A percentile compares a stretch with the other conserved stretches of the same genome.
phyloP scores from a whole-genome alignment of 2,113 vertebrate genomes.

The Dromas ardeola region DNA sequence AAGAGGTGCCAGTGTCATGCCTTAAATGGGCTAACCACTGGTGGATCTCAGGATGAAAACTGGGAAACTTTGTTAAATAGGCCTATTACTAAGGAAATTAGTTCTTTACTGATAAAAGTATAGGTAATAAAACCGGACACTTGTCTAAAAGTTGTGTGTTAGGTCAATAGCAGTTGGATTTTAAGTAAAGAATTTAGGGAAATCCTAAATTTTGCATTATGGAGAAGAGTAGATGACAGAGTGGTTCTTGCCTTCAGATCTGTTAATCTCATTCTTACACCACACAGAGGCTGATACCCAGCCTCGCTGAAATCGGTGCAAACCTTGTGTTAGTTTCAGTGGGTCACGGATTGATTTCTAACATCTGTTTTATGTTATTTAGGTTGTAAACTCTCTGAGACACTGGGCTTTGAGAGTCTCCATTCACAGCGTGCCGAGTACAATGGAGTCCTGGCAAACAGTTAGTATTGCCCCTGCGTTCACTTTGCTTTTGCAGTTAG shows the following conservation, averaged over 20 bases:
- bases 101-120: neutral
- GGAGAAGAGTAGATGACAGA: neutral
- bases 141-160: neutral
- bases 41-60: neutral
- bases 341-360: neutral
- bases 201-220: neutral
- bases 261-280: neutral
- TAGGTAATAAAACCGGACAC: neutral
- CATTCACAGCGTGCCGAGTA: fast-evolving
- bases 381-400: neutral
- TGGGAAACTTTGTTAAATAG: neutral
- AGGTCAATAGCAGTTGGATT: neutral
- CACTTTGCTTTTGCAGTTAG: neutral
- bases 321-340: neutral
- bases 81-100: neutral
- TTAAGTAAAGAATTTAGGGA: neutral
- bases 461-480: neutral
- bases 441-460: neutral
- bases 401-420: neutral
- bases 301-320: neutral
- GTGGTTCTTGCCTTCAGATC: neutral
- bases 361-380: neutral
- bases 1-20: neutral
- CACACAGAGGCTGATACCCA: neutral
- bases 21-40: neutral